Evolutionary conservation across 2,113 vertebrate genomes (phyloP), one percentile per base, ranked within the genome.

Genomic region (Rhipidura dahli): DNA sequence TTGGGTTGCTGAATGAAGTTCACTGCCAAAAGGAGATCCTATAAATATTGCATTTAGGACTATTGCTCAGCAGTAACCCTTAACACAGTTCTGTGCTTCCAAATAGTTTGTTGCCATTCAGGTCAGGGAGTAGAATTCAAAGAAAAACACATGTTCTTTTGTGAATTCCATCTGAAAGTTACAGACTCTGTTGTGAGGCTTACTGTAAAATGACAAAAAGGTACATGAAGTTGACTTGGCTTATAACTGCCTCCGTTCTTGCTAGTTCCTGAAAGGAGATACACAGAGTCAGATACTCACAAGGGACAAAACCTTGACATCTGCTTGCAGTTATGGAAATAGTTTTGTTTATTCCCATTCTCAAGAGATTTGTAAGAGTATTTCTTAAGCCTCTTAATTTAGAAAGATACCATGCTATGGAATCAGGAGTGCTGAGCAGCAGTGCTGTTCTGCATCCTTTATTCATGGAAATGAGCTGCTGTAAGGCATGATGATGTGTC

Each of bases 401-500:
- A 69, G 63, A 59, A 75, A 63, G 78, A 69, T 37, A 35, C 42
- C 10, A 6, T 71, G 76, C 94, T 79, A 44, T 69, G 56, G 76
- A 63, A 64, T 56, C 76, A 28, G 71, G 76, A 83, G 50, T 42
- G 71, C 39, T 0, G 16, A 70, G 79, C 63, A 49, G 56, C 87
- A 70, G 40, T 0, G 1, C 71, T 77, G 47, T 63, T 93, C 84
- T 92, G 69, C 76, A 92, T 93, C 86, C 54, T 30, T 70, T 92
- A 51, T 63, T 94, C 83, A 71, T 75, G 65, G 88, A 95, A 96
- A 96, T 68, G 28, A 75, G 10, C 56, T 90, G 90, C 94, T 96
- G 22, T 73, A 31, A 94, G 92, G 68, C 83, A 79, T 9, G 23
- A 35, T 37, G 85, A 75, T 93, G 59, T 65, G 39, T 83, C 79